Percentiles rank a stretch among this genome's conserved stretches.
phyloP scores from a whole-genome alignment of 2,113 vertebrate species.

The Hippocampus barbouri region DNA sequence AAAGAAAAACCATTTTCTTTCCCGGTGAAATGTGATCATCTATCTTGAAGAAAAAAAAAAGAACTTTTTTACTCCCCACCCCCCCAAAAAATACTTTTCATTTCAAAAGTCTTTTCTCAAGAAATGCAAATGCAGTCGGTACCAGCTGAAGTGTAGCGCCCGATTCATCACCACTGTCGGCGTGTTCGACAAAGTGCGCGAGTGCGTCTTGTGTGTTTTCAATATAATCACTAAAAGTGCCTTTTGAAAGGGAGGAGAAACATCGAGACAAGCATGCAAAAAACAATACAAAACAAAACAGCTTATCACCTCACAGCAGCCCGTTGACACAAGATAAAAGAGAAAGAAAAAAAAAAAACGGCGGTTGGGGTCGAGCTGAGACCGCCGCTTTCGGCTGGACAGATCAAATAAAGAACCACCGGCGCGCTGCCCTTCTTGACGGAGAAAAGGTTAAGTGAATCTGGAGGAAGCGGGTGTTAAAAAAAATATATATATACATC shows the following conservation, averaged over 20 bases:
- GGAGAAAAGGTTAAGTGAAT: conserved; percentile 70
- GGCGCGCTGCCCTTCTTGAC: conserved; percentile 37
- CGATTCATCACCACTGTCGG: background rate
- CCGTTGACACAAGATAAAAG: conserved; percentile 11
- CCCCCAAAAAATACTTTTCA: no score
- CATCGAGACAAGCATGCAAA: background rate
- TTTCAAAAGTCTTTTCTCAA: background rate
- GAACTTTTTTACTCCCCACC: no score
- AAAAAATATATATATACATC: no score
- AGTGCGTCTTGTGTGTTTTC: background rate
- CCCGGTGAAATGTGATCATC: no score
- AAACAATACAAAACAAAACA: conserved; percentile 8
- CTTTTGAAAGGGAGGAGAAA: background rate
- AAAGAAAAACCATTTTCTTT: background rate
- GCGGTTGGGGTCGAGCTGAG: conserved; percentile 53
- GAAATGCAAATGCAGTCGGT: background rate
- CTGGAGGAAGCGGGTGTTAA: conserved; percentile 16
- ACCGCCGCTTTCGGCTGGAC: conserved; percentile 44
- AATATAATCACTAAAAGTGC: background rate
- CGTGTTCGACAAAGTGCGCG: background rate
- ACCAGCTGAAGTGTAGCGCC: background rate
- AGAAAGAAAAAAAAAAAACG: background rate
- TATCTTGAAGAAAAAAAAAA: no score
- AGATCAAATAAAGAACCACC: conserved; percentile 61
- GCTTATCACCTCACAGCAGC: conserved; percentile 35